Conservation (phyloP, 2,888 invertebrate genomes). For the Parapristionchus giblindavisi region DNA sequence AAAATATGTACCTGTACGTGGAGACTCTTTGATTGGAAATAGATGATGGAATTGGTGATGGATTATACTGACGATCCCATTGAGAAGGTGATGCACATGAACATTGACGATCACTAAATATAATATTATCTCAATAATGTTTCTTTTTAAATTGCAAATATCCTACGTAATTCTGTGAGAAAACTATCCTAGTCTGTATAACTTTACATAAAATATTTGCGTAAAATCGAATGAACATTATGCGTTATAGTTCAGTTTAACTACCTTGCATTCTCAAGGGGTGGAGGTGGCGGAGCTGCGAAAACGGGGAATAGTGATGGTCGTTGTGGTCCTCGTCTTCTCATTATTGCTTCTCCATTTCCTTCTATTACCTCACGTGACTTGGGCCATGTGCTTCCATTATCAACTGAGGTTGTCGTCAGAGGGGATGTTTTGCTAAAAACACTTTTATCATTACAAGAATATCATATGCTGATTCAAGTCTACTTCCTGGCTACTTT, state of each 20-base stretch:
- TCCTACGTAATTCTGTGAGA: not conserved
- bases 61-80: constrained; percentile 12
- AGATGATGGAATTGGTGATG: constrained; percentile 28
- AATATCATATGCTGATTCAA: too few relatives aligned
- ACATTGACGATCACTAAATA: constrained; percentile 25
- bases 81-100: constrained; percentile 32
- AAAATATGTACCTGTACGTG: not conserved
- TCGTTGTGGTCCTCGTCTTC: constrained; percentile 38
- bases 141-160: not conserved
- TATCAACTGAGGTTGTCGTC: constrained; percentile 1
- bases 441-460: too few relatives aligned
- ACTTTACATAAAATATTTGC: not conserved
- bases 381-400: constrained; percentile 35
- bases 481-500: too few relatives aligned
- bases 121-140: too few relatives aligned
- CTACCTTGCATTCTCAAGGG: constrained; percentile 35
- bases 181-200: not conserved
- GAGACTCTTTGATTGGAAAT: constrained; percentile 21
- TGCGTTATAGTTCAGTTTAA: too few relatives aligned
- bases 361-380: not conserved
- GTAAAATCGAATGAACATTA: not conserved
- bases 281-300: constrained; percentile 40
- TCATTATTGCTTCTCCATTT: not conserved
- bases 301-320: constrained; percentile 49
- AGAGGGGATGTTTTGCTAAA: constrained; percentile 34